Conservation (phyloP, 1,140 invertebrate species). For the Cotesia typhae region DNA sequence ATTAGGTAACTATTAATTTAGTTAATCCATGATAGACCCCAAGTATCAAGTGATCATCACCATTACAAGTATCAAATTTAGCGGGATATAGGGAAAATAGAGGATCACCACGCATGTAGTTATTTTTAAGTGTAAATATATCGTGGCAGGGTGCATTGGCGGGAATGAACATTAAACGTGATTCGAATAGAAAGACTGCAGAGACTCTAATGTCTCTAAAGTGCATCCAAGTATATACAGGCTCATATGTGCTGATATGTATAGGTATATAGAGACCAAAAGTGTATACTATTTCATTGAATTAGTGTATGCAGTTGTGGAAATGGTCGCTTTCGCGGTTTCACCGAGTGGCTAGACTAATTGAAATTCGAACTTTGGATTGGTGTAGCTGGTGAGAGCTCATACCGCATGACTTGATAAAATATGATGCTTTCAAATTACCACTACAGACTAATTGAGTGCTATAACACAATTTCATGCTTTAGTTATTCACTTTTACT, state of each 20-base stretch:
- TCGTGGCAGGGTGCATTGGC: not conserved
- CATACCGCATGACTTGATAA: conserved; percentile 17
- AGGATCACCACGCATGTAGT: not conserved
- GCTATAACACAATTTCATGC: not conserved
- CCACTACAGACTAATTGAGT: conserved; percentile 12
- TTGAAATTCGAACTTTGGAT: conserved; percentile 22
- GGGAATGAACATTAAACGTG: conserved; percentile 12
- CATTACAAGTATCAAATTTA: no score
- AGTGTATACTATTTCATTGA: conserved; percentile 11
- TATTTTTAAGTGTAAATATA: not conserved
- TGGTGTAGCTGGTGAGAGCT: conserved; percentile 8
- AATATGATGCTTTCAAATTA: conserved; percentile 2
- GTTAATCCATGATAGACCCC: no score
- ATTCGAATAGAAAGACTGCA: conserved; percentile 10
- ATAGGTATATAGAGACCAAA: not conserved
- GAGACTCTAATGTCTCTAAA: conserved; percentile 13
- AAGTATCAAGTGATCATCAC: no score
- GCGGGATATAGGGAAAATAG: no score
- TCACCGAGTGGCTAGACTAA: conserved; percentile 20
- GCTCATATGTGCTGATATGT: not conserved
- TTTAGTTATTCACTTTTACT: not conserved
- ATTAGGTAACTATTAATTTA: no score
- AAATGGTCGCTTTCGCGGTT: conserved; percentile 22
- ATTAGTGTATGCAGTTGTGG: conserved; percentile 23
- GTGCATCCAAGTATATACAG: conserved; percentile 3